A percentile compares a stretch with the other conserved stretches of the same genome.
Evolutionary conservation across 2,888 invertebrate species (phyloP).

Genomic region (Oscheius sp.): DNA sequence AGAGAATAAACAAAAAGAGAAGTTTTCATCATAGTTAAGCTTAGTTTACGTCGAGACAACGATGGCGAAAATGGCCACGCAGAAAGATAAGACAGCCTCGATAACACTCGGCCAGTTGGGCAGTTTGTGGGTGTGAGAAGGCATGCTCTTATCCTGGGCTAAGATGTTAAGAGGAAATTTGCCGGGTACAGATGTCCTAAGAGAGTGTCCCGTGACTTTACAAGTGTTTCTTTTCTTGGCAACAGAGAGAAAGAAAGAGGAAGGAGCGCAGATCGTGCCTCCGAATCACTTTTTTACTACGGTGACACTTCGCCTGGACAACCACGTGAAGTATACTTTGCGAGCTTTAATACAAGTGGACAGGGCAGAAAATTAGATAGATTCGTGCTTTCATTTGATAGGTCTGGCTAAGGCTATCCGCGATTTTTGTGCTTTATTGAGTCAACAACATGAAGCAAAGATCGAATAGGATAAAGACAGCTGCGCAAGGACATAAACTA

Average conservation of each 20-base stretch:
- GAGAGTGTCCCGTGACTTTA: background rate
- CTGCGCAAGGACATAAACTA: too few relatives aligned
- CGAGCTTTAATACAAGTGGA: too few relatives aligned
- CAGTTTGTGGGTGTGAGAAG: too few relatives aligned
- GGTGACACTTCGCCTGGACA: conserved; percentile 5
- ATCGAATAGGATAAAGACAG: too few relatives aligned
- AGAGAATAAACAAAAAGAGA: too few relatives aligned
- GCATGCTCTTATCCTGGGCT: background rate
- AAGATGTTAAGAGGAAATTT: background rate
- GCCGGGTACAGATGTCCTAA: background rate
- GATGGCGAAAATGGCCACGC: conserved; percentile 33
- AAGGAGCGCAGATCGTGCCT: background rate
- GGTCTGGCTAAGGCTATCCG: too few relatives aligned
- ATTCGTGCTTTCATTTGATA: background rate
- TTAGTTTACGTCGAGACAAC: conserved; percentile 22
- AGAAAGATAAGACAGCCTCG: conserved; percentile 30
- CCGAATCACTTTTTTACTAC: background rate
- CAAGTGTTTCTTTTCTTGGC: too few relatives aligned
- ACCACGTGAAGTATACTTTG: too few relatives aligned
- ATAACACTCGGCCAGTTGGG: conserved; percentile 19
- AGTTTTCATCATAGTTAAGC: conserved; percentile 7
- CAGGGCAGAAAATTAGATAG: too few relatives aligned
- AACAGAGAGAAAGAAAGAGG: too few relatives aligned
- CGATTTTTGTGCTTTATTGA: too few relatives aligned
- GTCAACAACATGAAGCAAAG: too few relatives aligned